Evolutionary conservation across 2,113 vertebrate species (phyloP).

Genomic region (Dromaius novaehollandiae): DNA sequence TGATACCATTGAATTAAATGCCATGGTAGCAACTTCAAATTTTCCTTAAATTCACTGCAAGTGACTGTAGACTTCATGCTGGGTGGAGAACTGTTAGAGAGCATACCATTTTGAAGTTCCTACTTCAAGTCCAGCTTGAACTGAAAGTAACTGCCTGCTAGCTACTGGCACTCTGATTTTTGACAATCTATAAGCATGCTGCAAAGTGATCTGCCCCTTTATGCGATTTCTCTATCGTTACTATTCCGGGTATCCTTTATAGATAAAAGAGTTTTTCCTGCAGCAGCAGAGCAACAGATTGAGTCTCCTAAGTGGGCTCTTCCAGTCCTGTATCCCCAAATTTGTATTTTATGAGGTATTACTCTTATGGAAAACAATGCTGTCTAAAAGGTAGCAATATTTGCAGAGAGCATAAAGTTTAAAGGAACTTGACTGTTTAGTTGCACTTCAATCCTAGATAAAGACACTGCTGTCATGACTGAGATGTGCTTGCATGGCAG

Average conservation of each 20-base stretch:
- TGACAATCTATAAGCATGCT: not conserved
- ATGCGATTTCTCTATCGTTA: not conserved
- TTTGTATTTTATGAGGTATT: not conserved
- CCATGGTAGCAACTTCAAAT: not conserved
- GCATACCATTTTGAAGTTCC: not conserved
- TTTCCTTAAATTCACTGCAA: not conserved
- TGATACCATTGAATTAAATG: not conserved
- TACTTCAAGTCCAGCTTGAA: not conserved
- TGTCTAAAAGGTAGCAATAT: not conserved
- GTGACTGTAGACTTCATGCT: not conserved
- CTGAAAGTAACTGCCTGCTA: not conserved
- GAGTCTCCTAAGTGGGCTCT: not conserved
- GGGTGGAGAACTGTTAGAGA: conserved; percentile 25
- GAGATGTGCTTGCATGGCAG: not conserved
- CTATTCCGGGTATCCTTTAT: not conserved
- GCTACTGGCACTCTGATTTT: not conserved
- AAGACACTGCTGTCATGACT: not conserved
- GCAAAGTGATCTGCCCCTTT: not conserved
- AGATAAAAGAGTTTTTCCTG: not conserved
- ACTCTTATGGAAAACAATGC: not conserved
- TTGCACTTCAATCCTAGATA: not conserved
- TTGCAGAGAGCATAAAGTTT: not conserved
- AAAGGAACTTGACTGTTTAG: not conserved
- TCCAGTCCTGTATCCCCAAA: not conserved
- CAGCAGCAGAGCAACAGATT: not conserved